Conservation (phyloP, 2,888 invertebrate species). For the Acronicta psi region DNA sequence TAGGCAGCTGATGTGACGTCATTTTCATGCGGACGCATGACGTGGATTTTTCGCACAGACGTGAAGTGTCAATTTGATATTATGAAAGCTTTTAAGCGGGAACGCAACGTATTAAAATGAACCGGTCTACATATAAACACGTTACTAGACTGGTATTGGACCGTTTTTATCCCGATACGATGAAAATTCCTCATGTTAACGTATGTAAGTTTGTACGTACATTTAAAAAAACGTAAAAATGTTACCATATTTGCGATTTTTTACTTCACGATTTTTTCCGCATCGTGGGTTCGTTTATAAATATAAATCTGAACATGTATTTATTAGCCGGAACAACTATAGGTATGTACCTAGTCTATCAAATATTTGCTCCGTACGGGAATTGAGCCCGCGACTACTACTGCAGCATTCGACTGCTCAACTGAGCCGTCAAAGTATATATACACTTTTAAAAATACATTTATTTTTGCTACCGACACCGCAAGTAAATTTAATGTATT, state of each 20-base stretch:
- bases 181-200: conserved; percentile 17
- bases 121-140: conserved; percentile 25
- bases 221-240: too few species aligned
- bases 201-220: too few species aligned
- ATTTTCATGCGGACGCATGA: conserved; percentile 25
- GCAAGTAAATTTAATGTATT: neutral
- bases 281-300: too few species aligned
- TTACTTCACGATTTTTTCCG: too few species aligned
- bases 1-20: conserved; percentile 22
- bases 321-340: too few species aligned
- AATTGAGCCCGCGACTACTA: too few species aligned
- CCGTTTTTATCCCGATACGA: conserved; percentile 22
- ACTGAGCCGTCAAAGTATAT: too few species aligned
- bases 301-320: too few species aligned
- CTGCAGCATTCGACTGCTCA: too few species aligned
- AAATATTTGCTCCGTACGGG: too few species aligned
- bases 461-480: neutral
- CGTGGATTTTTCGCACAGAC: conserved; percentile 37
- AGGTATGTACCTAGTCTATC: too few species aligned
- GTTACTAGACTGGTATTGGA: conserved; percentile 18
- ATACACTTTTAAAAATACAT: neutral
- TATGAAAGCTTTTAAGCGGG: conserved; percentile 49
- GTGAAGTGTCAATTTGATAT: conserved; percentile 54
- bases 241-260: too few species aligned
- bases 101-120: conserved; percentile 51